A percentile compares a stretch with the other conserved stretches of the same genome.
Conservation (phyloP, 2,113 vertebrate species). For the Paramormyrops kingsleyae region DNA sequence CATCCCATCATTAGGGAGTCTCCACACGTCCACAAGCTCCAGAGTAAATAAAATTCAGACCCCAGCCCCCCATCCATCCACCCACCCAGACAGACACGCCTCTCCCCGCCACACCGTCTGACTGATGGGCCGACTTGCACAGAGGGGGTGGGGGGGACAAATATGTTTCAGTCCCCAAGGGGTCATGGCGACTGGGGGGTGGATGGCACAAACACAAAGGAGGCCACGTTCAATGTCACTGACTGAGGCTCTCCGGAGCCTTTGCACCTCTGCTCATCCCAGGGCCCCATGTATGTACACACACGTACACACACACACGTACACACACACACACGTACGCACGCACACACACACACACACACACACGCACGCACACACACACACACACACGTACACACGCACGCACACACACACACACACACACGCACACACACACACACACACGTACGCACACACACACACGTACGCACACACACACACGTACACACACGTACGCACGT, state of each 20-base stretch:
- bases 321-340: no score
- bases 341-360: no score
- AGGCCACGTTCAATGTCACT: conserved; percentile 17
- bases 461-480: no score
- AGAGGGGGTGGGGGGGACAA: background rate
- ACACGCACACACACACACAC: no score
- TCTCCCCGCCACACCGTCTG: background rate
- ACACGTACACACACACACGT: no score
- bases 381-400: no score
- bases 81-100: conserved; percentile 7
- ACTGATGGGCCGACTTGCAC: conserved; percentile 4
- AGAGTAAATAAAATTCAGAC: conserved; percentile 12
- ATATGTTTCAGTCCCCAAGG: conserved; percentile 15
- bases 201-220: conserved; percentile 8
- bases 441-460: no score
- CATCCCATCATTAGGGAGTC: background rate
- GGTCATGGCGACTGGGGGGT: background rate
- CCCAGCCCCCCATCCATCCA: background rate
- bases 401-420: no score
- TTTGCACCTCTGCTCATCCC: conserved; percentile 4
- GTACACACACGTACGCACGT: no score
- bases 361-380: no score
- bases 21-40: background rate
- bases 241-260: background rate
- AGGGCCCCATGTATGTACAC: background rate